Base-by-base conservation (phyloP, 2,113 vertebrate genomes). In the Austrofundulus limnaeus region DNA sequence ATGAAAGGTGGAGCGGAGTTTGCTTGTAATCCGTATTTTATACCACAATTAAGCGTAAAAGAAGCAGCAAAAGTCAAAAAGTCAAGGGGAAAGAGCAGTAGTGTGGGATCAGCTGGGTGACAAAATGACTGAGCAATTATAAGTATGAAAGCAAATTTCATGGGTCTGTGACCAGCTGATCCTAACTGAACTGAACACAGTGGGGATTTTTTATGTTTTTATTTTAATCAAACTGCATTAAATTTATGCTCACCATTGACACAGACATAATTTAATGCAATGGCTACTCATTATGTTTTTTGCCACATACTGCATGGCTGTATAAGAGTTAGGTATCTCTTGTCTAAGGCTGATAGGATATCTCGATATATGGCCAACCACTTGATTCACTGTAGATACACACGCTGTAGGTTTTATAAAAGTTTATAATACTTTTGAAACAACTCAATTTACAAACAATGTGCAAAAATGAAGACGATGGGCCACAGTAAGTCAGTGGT, bases 1-100 rank as follows among this genome's bases (percentile, higher is more conserved):
- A 81, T 82, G 69, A 86, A 89, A 87, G 88, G 58, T 46, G 10
- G 53, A 72, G 52, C 71, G 72, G 70, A 66, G 64, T 37, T 62
- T 64, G 82, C 81, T 83, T 85, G 78, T 90, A 92, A 91, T 90
- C 74, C 72, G 54, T 64, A 88, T 90, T 89, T 90, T 85, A 88
- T 79, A 88, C 85, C 11, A 61, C 72, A 78, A 79, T 61, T 57
- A 12, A 16, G 45, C 57, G 4, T 53, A 31, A 69, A 78, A 81
- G 72, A 86, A 86, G 84, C 64, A 80, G 77, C 81, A 80, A 45
- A 55, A 12, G 64, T 73, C 58, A 54, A 31, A 47, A n/a, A n/a
- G n/a, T n/a, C n/a, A n/a, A n/a, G 50, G 52, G 70, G 43, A 69
- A 65, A 80, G 62, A 53, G 68, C 75, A 82, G 61, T 15, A 70